Base-by-base conservation (phyloP, 2,797 vertebrate species). In the Pseudotriccus pelzelni region DNA sequence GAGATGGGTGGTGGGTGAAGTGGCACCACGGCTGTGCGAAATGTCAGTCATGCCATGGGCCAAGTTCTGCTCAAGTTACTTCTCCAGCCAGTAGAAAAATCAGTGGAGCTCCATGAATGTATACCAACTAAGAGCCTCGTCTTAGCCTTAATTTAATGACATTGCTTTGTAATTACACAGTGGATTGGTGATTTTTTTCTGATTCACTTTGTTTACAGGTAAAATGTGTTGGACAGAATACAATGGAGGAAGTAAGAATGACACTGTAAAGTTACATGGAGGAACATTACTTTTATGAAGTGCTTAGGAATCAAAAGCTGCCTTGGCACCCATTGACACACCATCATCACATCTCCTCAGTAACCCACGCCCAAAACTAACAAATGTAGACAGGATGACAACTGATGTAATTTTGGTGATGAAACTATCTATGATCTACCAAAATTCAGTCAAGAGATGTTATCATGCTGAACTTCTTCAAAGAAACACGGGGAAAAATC, bases 331-430 rank as follows among this genome's bases (percentile, higher is more conserved):
- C 49, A 44, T 58, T 89, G 85, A 87, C 84, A 73, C 47, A 52
- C 34, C 58, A 66, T 96, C 85, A 91, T 95, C 91, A 59, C 90
- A 86, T 78, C 43, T 89, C 60, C 39, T 59, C 74, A 73, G 69
- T 66, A 78, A 84, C 69, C 59, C 79, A 10, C 87, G 73, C 43
- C 82, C 93, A 84, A 95, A 92, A 84, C 58, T 94, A 95, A 86
- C 90, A 94, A 94, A 93, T 93, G 77, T 53, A 95, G 95, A 89
- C 86, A 95, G 53, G 87, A 91, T 95, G 92, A 87, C 89, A 94
- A 92, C 37, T 92, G 92, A 72, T 93, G 87, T 59, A 83, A 91
- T 87, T 89, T 70, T 55, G 30, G 62, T 91, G 82, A 77, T 84
- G 53, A 92, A 92, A 92, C 83, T 78, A 81, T 92, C 92, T 89